Base-by-base conservation (phyloP, 2,888 invertebrate species). In the Scaeva pyrastri region DNA sequence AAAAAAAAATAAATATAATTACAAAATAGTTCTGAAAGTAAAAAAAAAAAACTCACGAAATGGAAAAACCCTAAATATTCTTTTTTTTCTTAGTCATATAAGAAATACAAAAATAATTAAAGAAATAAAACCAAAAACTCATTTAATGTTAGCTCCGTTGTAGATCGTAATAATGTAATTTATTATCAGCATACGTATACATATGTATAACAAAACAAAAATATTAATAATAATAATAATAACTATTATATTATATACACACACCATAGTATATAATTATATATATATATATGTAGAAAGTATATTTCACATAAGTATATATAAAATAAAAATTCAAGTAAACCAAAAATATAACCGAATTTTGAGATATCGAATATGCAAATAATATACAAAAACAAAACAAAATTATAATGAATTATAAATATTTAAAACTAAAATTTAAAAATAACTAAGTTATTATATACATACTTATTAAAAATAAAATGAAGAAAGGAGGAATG, bases 111-210 rank as follows among this genome's bases (percentile, higher is more conserved):
- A 16, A 21, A 19, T 21, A 70, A 41, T 11, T 41, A 50, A 81
- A 68, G 39, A 55, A 71, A 48, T 48, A 72, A 72, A 39, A 43
- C 74, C 56, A 83, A 62, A 68, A 83, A 79, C 82, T 75, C 83
- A 87, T 83, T 83, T 60, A 78, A 83, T 83, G 83, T 83, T 87
- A 87, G 75, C 87, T 75, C 83, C 78, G 79, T 87, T 86, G 82
- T 86, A 86, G 86, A 77, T 82, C 82, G 82, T 86, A 77, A 74
- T 52, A 70, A 83, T 87, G 87, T 87, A 87, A 87, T 87, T 83
- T 87, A 83, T 87, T 83, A 83, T 87, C 83, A 87, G 66, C 83
- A 87, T 83, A 83, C 78, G 83, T 83, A 87, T 83, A 78, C 78
- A 83, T 87, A n/a, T n/a, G n/a, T n/a, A 85, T 58, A 80, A 68